These are phyloP conservation scores for Echinops telfairi DNA, from an alignment of 2,113 vertebrate species.

Conservation along the genomic window DNA sequence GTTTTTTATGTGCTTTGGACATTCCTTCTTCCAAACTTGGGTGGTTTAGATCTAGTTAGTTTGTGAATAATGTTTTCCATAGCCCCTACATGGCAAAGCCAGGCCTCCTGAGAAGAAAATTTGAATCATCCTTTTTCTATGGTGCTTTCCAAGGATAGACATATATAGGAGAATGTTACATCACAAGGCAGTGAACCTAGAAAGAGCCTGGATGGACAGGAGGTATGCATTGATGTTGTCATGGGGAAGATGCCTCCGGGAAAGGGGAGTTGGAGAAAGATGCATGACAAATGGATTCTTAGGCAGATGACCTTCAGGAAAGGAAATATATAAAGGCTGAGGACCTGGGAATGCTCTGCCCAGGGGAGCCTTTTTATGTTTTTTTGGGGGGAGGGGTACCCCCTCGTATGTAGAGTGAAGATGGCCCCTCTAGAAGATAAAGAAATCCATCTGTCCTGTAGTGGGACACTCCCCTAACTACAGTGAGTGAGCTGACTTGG, in stretches of 20 bases:
- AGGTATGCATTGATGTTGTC: background rate
- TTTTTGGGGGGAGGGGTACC: too few species aligned
- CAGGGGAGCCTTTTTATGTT: too few species aligned
- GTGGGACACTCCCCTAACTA: background rate
- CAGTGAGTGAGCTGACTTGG: background rate
- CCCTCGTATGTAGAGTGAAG: background rate
- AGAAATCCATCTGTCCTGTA: background rate
- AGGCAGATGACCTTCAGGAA: background rate
- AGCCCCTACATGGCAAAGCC: background rate
- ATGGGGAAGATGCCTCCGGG: background rate
- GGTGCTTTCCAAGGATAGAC: background rate
- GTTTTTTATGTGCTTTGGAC: background rate
- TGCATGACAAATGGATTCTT: background rate
- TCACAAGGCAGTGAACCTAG: background rate
- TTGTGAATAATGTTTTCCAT: background rate
- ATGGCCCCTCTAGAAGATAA: constrained; percentile 2
- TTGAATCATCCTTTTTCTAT: background rate
- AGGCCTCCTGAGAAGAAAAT: background rate
- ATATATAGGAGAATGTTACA: background rate
- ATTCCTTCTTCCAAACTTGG: background rate
- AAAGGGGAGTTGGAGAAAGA: background rate
- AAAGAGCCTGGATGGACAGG: background rate
- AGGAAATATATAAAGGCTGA: background rate
- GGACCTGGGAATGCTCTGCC: background rate
- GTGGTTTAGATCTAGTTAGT: background rate